phyloP scores from a whole-genome alignment of 2,113 vertebrate species.

The Sturnira hondurensis region DNA sequence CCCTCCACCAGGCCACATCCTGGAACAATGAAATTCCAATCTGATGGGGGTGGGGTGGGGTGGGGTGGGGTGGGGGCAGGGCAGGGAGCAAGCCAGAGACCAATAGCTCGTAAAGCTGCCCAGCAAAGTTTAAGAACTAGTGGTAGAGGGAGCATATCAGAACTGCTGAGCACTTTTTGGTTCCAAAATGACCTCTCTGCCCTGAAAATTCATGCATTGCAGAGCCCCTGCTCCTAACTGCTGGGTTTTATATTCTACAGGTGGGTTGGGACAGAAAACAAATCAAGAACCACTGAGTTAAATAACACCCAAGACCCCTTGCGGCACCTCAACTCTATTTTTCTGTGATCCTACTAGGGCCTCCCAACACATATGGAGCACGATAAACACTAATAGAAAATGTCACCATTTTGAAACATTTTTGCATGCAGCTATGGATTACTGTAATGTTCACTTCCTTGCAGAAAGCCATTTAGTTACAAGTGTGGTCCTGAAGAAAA shows the following conservation, averaged over 20 bases:
- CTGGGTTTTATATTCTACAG: not conserved
- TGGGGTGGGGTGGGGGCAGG: not conserved
- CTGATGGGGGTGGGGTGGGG: not conserved
- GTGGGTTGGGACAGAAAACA: not conserved
- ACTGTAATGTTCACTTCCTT: not conserved
- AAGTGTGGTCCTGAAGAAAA: not conserved
- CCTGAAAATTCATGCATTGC: not conserved
- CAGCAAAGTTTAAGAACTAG: not conserved
- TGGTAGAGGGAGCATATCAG: not conserved
- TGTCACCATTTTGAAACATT: not conserved
- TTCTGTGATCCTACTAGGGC: not conserved
- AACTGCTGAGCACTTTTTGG: not conserved
- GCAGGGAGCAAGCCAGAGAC: not conserved
- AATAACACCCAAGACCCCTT: not conserved
- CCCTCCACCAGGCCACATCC: not conserved
- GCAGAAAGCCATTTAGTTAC: not conserved
- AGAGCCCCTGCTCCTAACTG: not conserved
- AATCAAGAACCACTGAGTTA: not conserved
- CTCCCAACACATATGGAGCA: not conserved
- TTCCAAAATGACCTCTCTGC: not conserved
- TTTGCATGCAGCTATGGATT: not conserved
- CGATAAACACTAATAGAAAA: not conserved
- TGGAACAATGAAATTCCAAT: not conserved
- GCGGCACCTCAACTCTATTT: not conserved
- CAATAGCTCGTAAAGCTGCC: not conserved